Evolutionary conservation across 2,113 vertebrate species (phyloP).

Genomic region (Naja naja): DNA sequence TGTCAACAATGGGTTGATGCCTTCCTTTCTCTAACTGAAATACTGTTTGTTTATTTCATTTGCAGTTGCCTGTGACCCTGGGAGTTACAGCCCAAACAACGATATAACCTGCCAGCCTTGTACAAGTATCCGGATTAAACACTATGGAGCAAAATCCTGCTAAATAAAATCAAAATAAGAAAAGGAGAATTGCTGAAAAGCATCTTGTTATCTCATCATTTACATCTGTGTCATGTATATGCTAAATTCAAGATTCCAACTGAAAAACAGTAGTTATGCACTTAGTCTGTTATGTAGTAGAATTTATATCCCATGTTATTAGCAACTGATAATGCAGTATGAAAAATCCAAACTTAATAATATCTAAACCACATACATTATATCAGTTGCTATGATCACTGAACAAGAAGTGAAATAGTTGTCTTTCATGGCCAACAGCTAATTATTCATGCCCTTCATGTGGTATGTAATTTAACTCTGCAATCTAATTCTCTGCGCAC

Average conservation of each 20-base stretch:
- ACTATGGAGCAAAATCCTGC: slow-evolving; percentile 70
- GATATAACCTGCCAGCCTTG: slow-evolving; percentile 64
- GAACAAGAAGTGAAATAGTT: background rate
- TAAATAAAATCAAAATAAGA: slow-evolving; percentile 35
- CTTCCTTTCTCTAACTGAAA: background rate
- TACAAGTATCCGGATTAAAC: background rate
- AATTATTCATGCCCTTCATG: background rate
- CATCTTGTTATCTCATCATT: rapidly evolving
- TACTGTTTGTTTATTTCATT: slow-evolving; percentile 43
- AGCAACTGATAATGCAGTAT: background rate
- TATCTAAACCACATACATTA: background rate
- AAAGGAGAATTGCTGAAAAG: slow-evolving; percentile 29
- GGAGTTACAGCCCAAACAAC: slow-evolving; percentile 68
- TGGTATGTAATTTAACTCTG: background rate
- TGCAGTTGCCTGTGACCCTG: slow-evolving; percentile 72
- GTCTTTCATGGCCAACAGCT: background rate
- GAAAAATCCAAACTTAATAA: background rate
- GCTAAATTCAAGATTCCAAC: background rate
- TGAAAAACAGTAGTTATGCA: background rate
- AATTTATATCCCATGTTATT: background rate
- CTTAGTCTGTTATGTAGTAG: background rate
- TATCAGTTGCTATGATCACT: background rate
- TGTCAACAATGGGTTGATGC: background rate
- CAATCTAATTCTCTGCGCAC: background rate
- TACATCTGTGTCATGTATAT: background rate